phyloP scores from a whole-genome alignment of 1,140 invertebrate species.

The Odontomachus brunneus region DNA sequence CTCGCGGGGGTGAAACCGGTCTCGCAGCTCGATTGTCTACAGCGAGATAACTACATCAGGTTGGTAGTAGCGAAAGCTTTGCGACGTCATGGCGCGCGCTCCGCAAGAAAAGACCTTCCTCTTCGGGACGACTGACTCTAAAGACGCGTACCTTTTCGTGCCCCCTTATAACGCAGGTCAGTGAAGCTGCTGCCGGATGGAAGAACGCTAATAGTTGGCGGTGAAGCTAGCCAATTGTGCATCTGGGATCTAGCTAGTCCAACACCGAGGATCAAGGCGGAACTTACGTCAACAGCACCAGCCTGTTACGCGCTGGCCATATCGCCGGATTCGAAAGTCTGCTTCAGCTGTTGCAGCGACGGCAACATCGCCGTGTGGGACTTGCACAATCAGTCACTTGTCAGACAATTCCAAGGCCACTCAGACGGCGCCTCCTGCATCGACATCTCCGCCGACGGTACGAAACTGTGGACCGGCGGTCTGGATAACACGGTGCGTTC shows the following conservation, averaged over 20 bases:
- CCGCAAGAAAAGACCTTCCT: background rate
- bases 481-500: constrained; percentile 97
- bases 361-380: constrained; percentile 99
- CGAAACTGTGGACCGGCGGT: constrained; percentile 98
- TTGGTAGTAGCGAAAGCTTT: constrained; percentile 88
- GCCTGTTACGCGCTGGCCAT: constrained; percentile 96
- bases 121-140: constrained; percentile 17
- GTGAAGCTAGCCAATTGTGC: constrained; percentile 95
- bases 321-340: constrained; percentile 95
- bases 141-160: constrained; percentile 19
- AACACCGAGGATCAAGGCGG: constrained; percentile 96
- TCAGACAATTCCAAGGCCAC: constrained; percentile 96
- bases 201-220: constrained; percentile 95
- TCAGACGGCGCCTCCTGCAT: constrained; percentile 98
- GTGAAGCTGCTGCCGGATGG: constrained; percentile 97
- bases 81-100: too few relatives aligned
- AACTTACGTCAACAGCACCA: constrained; percentile 97
- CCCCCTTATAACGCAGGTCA: constrained; percentile 83
- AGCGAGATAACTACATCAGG: constrained; percentile 96
- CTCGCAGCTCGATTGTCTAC: constrained; percentile 93
- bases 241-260: constrained; percentile 95
- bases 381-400: constrained; percentile 96
- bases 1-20: constrained; percentile 89
- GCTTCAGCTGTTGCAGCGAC: constrained; percentile 98
- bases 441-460: constrained; percentile 97